Percentiles rank a stretch among this genome's conserved stretches.
phyloP scores from a whole-genome alignment of 2,888 invertebrate genomes.

The Hypercompe scribonia region DNA sequence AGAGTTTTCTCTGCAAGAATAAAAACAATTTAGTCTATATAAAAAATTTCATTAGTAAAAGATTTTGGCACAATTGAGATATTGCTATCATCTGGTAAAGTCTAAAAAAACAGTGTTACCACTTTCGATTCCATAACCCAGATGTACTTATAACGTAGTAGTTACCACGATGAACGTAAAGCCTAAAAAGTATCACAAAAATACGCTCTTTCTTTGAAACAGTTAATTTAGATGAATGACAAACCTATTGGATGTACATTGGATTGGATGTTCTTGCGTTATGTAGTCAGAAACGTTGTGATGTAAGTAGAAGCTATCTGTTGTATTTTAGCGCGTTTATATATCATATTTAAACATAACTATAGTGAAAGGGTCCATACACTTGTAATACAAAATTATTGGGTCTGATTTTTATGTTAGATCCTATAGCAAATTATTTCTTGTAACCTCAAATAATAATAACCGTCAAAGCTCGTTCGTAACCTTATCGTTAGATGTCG shows the following conservation, averaged over 20 bases:
- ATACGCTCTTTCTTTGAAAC: background rate
- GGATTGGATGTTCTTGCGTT: background rate
- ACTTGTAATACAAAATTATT: background rate
- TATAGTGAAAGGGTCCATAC: background rate
- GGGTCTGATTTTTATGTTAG: background rate
- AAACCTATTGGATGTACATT: background rate
- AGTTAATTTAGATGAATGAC: background rate
- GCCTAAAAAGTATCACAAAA: too few relatives aligned
- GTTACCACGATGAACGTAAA: too few relatives aligned
- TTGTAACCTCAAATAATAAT: constrained; percentile 17
- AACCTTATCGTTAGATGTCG: constrained; percentile 69
- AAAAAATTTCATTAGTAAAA: too few relatives aligned
- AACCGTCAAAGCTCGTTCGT: constrained; percentile 44
- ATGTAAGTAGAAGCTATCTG: constrained; percentile 31
- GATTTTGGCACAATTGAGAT: too few relatives aligned
- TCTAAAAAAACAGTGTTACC: too few relatives aligned
- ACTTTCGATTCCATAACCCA: too few relatives aligned
- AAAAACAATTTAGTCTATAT: background rate
- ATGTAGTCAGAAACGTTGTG: background rate
- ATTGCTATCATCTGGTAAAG: too few relatives aligned
- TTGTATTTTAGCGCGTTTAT: background rate
- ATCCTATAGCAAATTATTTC: constrained; percentile 23
- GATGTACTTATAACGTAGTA: too few relatives aligned
- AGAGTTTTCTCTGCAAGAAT: background rate
- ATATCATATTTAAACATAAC: background rate